Conservation (phyloP, 2,888 invertebrate genomes). For the Thera britannica region DNA sequence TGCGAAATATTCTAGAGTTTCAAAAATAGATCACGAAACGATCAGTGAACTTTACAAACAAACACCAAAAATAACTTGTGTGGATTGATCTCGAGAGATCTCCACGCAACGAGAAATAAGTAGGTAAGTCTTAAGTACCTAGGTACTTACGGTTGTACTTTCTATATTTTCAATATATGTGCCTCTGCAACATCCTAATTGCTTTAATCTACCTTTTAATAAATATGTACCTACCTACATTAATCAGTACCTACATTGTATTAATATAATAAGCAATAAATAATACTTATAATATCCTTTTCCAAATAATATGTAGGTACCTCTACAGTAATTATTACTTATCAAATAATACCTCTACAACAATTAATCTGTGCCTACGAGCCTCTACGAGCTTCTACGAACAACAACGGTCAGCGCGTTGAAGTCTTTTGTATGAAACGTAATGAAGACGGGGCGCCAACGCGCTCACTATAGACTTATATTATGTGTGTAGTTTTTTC, state of each 20-base stretch:
- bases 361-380: neutral
- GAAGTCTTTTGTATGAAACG: constrained; percentile 16
- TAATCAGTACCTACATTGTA: too few relatives aligned
- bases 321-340: too few relatives aligned
- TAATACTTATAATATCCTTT: too few relatives aligned
- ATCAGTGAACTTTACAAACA: constrained; percentile 54
- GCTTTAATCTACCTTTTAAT: too few relatives aligned
- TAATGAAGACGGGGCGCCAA: neutral
- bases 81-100: constrained; percentile 48
- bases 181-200: too few relatives aligned
- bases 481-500: neutral
- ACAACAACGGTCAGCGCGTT: constrained; percentile 14
- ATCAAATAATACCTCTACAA: neutral
- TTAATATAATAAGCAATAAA: too few relatives aligned
- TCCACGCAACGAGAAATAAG: neutral
- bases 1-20: constrained; percentile 42
- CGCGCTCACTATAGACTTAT: neutral
- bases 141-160: too few relatives aligned
- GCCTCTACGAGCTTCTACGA: constrained; percentile 7
- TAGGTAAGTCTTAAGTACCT: too few relatives aligned
- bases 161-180: too few relatives aligned
- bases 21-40: constrained; percentile 54
- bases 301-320: too few relatives aligned
- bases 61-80: constrained; percentile 51
- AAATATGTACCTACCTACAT: too few relatives aligned